Evolutionary conservation across 35 echinoderm and acorn worm genomes (phyloP).

Genomic region (Eucidaris tribuloides): DNA sequence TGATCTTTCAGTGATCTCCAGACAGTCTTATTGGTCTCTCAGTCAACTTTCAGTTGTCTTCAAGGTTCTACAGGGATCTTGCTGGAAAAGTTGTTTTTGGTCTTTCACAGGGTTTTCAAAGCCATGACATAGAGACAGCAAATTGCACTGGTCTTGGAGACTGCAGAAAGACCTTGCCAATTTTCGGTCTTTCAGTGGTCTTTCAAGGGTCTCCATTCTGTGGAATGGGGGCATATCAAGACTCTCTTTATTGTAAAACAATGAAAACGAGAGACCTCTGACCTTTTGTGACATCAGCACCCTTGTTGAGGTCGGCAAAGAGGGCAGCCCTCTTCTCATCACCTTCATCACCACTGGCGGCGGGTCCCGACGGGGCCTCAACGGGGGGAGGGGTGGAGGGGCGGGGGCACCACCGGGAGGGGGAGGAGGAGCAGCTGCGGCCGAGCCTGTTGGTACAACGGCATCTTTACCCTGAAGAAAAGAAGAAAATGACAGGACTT

Average conservation of each 20-base stretch:
- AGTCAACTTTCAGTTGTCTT: too few relatives aligned
- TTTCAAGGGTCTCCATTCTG: too few relatives aligned
- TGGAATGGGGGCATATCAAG: too few relatives aligned
- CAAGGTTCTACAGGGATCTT: too few relatives aligned
- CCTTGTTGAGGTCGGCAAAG: conserved; percentile 68
- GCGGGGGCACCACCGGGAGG: conserved; percentile 49
- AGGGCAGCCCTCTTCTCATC: conserved; percentile 26
- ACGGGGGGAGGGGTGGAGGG: conserved; percentile 53
- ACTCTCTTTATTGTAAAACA: not conserved
- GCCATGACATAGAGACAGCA: too few relatives aligned
- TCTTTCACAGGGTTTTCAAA: too few relatives aligned
- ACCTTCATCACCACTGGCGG: not conserved
- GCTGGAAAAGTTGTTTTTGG: too few relatives aligned
- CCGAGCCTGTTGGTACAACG: not conserved
- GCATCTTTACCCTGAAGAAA: conserved; percentile 65
- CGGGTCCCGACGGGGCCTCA: not conserved
- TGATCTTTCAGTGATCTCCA: too few relatives aligned
- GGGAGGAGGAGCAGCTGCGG: conserved; percentile 42
- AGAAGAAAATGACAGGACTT: not conserved
- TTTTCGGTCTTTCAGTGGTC: too few relatives aligned
- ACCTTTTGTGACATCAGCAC: conserved; percentile 65
- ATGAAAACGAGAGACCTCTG: not conserved
- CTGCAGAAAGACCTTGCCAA: too few relatives aligned
- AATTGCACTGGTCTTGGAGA: too few relatives aligned
- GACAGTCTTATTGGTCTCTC: too few relatives aligned